Conservation (phyloP, 2,113 vertebrate genomes). For the Genyomyrus donnyi region DNA sequence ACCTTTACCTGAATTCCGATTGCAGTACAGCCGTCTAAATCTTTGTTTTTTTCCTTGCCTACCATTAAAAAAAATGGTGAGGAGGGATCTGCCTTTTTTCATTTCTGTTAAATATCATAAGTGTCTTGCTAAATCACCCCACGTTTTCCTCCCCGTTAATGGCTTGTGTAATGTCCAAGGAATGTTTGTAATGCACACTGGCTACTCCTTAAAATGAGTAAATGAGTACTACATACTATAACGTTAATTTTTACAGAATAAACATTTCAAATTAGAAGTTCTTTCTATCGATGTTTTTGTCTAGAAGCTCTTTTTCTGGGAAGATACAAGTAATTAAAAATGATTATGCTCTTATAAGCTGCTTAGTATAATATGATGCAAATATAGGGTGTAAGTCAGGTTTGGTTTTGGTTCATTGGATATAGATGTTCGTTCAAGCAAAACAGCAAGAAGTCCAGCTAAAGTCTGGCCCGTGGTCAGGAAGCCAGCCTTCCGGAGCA, state of each 20-base stretch:
- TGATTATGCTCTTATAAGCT: neutral
- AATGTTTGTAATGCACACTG: neutral
- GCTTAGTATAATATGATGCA: neutral
- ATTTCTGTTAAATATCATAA: slow-evolving; percentile 15
- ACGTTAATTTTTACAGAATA: neutral
- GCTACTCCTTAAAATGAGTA: neutral
- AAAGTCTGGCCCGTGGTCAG: neutral
- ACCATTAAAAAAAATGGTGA: neutral
- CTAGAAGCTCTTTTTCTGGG: neutral
- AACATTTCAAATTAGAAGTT: neutral
- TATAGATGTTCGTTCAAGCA: neutral
- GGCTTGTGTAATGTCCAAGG: neutral
- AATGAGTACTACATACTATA: neutral
- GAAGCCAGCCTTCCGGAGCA: neutral
- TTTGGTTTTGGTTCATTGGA: neutral
- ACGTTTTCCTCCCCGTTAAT: neutral
- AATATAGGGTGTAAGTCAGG: neutral
- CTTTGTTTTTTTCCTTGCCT: neutral
- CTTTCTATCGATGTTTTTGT: neutral
- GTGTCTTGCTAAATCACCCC: neutral
- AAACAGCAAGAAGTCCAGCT: neutral
- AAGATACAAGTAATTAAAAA: neutral
- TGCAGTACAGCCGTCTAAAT: neutral
- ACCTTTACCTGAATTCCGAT: neutral
- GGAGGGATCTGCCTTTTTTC: neutral